Evolutionary conservation across 2,888 invertebrate genomes (phyloP).

Genomic region (Empis stercorea): DNA sequence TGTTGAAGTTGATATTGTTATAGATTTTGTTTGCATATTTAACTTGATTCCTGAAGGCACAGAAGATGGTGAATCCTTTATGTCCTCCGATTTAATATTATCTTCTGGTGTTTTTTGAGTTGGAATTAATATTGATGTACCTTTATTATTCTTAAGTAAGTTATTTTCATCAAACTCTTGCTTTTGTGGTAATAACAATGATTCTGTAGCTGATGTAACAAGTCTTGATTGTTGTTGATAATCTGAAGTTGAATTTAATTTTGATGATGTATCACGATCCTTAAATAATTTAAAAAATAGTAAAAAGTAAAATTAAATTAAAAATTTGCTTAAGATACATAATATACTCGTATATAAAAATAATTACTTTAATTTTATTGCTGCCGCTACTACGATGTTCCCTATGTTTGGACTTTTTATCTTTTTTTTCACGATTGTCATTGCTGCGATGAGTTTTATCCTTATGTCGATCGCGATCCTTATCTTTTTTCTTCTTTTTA

Average conservation of each 20-base stretch:
- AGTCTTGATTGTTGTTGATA: background rate
- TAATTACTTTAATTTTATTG: conserved; percentile 4
- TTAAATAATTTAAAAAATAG: background rate
- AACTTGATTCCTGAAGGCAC: no score
- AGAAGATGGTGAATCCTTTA: no score
- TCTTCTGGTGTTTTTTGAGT: no score
- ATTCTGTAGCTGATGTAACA: conserved; percentile 9
- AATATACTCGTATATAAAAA: no score
- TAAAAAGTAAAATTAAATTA: background rate
- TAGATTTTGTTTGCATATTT: no score
- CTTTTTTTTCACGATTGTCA: background rate
- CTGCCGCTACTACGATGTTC: conserved; percentile 11
- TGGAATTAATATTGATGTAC: no score
- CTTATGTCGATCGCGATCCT: conserved; percentile 22
- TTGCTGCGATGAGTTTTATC: conserved; percentile 11
- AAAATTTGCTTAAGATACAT: no score
- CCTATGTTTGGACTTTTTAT: conserved; percentile 1
- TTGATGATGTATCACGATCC: conserved; percentile 1
- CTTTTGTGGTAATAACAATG: conserved; percentile 17
- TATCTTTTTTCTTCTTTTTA: conserved; percentile 35
- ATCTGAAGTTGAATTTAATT: conserved; percentile 1
- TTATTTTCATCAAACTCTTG: no score
- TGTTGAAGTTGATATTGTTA: no score
- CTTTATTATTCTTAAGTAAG: no score
- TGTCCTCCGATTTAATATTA: no score